Conservation (phyloP, 2,888 invertebrate species). For the Carpatolechia fugitivella region DNA sequence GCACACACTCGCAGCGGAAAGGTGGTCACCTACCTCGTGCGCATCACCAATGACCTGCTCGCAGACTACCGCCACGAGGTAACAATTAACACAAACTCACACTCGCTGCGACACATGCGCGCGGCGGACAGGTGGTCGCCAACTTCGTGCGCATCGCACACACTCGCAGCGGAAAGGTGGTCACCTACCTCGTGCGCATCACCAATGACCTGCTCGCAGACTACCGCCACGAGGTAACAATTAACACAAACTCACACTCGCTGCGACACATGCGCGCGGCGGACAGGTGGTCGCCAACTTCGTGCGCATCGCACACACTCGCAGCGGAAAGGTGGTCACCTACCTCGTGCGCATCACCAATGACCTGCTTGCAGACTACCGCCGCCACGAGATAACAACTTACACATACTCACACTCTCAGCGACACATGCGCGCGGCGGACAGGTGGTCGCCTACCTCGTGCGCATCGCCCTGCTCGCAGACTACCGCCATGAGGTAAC, state of each 20-base stretch:
- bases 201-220: slow-evolving; percentile 71
- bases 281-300: too few species aligned
- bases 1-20: slow-evolving; percentile 64
- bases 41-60: slow-evolving; percentile 69
- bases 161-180: slow-evolving; percentile 57
- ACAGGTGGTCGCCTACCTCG: too few species aligned
- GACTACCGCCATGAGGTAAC: slow-evolving; percentile 73
- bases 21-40: slow-evolving; percentile 65
- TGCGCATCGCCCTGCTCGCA: slow-evolving; percentile 54
- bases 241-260: not conserved
- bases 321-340: slow-evolving; percentile 59
- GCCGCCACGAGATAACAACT: slow-evolving; percentile 65
- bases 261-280: too few species aligned
- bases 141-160: too few species aligned
- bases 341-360: slow-evolving; percentile 71
- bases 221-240: slow-evolving; percentile 69
- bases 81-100: not conserved
- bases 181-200: slow-evolving; percentile 66
- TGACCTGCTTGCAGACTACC: slow-evolving; percentile 71
- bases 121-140: too few species aligned
- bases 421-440: too few species aligned
- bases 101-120: not conserved
- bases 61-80: slow-evolving; percentile 75
- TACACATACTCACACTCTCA: not conserved
- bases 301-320: too few species aligned